phyloP scores from a whole-genome alignment of 37 sponge, comb jelly and placozoan genomes.

The Agelas oroides region DNA sequence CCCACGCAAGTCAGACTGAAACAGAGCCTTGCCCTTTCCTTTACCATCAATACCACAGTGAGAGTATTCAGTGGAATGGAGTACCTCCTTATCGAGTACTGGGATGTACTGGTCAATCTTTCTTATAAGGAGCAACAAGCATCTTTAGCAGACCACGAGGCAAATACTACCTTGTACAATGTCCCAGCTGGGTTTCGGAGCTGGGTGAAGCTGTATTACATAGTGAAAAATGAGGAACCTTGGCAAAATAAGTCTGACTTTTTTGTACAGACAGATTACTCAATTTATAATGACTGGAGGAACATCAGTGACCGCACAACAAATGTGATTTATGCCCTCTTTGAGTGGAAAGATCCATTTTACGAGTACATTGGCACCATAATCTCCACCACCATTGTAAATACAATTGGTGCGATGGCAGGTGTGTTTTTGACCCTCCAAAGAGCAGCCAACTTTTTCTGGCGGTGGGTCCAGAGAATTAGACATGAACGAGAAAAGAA shows the following conservation, averaged over 20 bases:
- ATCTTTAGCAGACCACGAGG: conserved; percentile 25
- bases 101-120: not conserved
- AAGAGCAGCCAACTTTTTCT: conserved; percentile 50
- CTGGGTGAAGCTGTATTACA: conserved; percentile 61
- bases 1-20: conserved; percentile 48
- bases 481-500: conserved; percentile 43
- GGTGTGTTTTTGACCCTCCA: conserved; percentile 64
- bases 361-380: conserved; percentile 50
- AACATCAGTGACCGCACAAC: conserved; percentile 3
- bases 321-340: conserved; percentile 27
- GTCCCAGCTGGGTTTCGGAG: conserved; percentile 44
- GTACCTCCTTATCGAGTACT: conserved; percentile 36
- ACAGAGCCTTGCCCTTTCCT: conserved; percentile 47
- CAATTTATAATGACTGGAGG: conserved; percentile 25
- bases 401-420: conserved; percentile 50
- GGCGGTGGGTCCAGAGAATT: conserved; percentile 39
- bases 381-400: conserved; percentile 53
- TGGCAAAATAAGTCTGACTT: conserved; percentile 17
- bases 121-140: not conserved
- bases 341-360: conserved; percentile 50
- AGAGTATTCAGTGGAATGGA: conserved; percentile 55
- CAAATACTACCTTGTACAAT: conserved; percentile 11
- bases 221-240: not conserved
- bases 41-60: conserved; percentile 32
- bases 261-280: conserved; percentile 7